Conservation (phyloP, 2,113 vertebrate genomes). For the Rostratula benghalensis region DNA sequence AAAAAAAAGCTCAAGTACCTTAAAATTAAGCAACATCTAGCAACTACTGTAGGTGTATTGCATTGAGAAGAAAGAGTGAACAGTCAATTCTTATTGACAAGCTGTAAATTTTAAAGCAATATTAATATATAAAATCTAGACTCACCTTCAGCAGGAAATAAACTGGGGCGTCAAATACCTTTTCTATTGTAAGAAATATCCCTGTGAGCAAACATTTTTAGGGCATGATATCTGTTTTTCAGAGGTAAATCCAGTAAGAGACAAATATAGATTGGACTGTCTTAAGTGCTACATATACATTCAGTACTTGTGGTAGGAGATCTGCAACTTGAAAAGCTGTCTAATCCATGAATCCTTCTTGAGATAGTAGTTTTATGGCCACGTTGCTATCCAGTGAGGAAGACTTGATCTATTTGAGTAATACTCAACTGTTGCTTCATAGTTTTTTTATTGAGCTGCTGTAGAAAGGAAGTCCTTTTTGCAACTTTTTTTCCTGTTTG, state of each 20-base stretch:
- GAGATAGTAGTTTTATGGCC: conserved; percentile 80
- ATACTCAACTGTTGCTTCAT: conserved; percentile 8
- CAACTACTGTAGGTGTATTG: not conserved
- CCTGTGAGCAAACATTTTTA: not conserved
- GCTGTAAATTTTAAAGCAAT: not conserved
- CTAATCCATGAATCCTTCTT: conserved; percentile 83
- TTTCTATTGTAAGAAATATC: not conserved
- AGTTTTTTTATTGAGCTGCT: conserved; percentile 20
- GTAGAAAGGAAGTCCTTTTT: conserved; percentile 71
- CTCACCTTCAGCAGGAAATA: not conserved
- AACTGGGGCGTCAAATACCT: not conserved
- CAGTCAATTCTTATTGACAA: not conserved
- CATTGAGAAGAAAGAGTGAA: not conserved
- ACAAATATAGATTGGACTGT: not conserved
- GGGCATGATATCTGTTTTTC: not conserved
- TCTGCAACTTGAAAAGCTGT: conserved; percentile 77
- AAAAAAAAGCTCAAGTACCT: not conserved
- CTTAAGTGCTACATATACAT: not conserved
- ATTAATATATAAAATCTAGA: not conserved
- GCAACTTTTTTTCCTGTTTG: conserved; percentile 59
- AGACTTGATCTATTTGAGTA: not conserved
- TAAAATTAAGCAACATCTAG: not conserved
- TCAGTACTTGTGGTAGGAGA: conserved; percentile 80
- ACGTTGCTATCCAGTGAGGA: conserved; percentile 32
- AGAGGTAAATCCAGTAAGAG: not conserved